Percentiles rank a stretch among this genome's conserved stretches.
These are phyloP conservation scores for Gadopsis marmoratus DNA, from an alignment of 2,797 vertebrate genomes.

Conservation along the genomic window DNA sequence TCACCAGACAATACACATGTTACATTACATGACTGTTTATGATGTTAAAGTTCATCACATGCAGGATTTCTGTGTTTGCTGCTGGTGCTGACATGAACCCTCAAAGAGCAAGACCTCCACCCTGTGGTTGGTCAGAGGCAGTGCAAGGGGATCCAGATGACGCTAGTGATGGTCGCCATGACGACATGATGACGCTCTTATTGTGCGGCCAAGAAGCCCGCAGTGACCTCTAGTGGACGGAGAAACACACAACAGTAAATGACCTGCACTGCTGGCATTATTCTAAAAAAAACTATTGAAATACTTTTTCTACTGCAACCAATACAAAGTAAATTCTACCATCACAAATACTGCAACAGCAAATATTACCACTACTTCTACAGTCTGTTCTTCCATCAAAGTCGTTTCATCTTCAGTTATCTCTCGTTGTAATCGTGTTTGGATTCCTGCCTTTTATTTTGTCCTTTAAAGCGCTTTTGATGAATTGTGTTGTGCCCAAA, in stretches of 20 bases:
- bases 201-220: neutral
- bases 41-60: neutral
- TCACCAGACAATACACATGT: neutral
- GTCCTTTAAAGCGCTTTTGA: neutral
- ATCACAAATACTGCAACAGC: neutral
- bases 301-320: neutral
- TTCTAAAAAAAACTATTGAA: neutral
- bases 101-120: neutral
- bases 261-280: neutral
- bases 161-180: neutral
- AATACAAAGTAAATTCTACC: neutral
- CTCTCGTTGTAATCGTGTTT: neutral
- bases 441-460: neutral
- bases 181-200: neutral
- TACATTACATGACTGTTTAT: neutral
- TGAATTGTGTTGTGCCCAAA: neutral
- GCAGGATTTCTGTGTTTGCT: neutral
- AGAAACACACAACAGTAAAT: neutral
- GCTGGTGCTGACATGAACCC: neutral
- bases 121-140: slow-evolving; percentile 3
- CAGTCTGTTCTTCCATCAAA: neutral
- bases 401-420: neutral
- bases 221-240: neutral
- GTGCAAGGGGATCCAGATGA: neutral
- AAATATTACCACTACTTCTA: neutral